Conservation (phyloP, 2,888 invertebrate species). For the Salpingus planirostris region DNA sequence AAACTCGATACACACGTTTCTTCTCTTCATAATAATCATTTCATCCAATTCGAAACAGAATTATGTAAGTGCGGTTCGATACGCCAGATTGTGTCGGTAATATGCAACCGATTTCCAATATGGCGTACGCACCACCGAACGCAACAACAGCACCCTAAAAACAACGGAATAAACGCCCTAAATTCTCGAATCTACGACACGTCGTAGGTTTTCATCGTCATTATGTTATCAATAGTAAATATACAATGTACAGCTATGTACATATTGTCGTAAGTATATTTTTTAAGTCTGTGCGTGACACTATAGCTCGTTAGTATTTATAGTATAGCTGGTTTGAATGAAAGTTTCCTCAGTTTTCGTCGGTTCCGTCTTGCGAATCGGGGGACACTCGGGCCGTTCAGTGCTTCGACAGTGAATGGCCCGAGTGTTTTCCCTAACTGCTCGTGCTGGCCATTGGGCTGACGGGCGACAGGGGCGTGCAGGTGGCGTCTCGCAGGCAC, state of each 20-base stretch:
- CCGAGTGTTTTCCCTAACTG: constrained; percentile 72
- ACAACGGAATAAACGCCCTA: no score
- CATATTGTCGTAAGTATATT: constrained; percentile 42
- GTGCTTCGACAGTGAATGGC: constrained; percentile 42
- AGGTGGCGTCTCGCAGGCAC: constrained; percentile 76
- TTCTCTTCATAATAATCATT: no score
- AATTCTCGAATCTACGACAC: no score
- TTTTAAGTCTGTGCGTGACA: constrained; percentile 35
- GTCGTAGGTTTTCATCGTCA: no score
- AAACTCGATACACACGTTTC: no score
- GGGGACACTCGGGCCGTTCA: constrained; percentile 38
- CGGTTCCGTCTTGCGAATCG: constrained; percentile 10
- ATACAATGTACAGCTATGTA: constrained; percentile 42
- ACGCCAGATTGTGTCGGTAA: no score
- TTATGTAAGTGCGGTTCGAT: no score
- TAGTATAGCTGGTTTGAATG: not conserved
- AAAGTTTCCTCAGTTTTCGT: constrained; percentile 1
- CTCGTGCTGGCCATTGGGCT: constrained; percentile 82
- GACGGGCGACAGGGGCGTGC: constrained; percentile 79
- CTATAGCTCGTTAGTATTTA: constrained; percentile 12
- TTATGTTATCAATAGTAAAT: constrained; percentile 18
- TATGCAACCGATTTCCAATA: no score
- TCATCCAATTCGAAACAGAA: no score
- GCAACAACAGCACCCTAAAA: no score
- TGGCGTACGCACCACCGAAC: no score